phyloP scores from a whole-genome alignment of 2,797 vertebrate species.

The Tinamus major region DNA sequence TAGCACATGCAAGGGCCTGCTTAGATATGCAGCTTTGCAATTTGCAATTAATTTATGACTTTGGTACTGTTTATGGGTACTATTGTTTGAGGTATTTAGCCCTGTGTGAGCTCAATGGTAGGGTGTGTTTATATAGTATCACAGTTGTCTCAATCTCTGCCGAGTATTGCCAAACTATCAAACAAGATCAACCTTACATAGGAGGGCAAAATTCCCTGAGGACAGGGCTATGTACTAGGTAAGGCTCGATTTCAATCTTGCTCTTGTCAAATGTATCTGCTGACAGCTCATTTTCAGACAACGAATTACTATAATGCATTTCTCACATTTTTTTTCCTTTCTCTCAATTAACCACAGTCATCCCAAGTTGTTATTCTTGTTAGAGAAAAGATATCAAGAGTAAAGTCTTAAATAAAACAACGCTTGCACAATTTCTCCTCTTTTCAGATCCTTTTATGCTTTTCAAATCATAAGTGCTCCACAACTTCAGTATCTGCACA shows the following conservation, averaged over 20 bases:
- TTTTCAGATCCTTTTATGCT: background rate
- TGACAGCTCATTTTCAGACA: constrained; percentile 49
- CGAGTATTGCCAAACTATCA: background rate
- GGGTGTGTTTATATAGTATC: background rate
- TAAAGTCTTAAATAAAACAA: background rate
- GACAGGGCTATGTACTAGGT: constrained; percentile 21
- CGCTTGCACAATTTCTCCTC: background rate
- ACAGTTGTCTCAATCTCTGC: background rate
- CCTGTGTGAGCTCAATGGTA: background rate
- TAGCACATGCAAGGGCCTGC: background rate
- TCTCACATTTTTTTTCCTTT: background rate
- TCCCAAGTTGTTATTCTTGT: background rate
- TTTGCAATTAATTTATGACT: background rate
- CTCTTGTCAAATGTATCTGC: constrained; percentile 51
- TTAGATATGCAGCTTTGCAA: background rate
- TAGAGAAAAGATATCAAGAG: background rate
- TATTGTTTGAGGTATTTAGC: background rate
- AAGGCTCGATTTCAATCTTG: constrained; percentile 33
- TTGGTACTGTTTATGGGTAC: background rate
- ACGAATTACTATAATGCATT: background rate
- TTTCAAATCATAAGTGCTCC: background rate
- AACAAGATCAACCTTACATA: background rate
- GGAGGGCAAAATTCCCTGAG: background rate
- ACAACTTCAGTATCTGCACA: constrained; percentile 1
- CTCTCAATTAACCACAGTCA: background rate